A percentile compares a stretch with the other conserved stretches of the same genome.
Evolutionary conservation across 1,140 invertebrate species (phyloP).

Genomic region (Neodiprion lecontei): DNA sequence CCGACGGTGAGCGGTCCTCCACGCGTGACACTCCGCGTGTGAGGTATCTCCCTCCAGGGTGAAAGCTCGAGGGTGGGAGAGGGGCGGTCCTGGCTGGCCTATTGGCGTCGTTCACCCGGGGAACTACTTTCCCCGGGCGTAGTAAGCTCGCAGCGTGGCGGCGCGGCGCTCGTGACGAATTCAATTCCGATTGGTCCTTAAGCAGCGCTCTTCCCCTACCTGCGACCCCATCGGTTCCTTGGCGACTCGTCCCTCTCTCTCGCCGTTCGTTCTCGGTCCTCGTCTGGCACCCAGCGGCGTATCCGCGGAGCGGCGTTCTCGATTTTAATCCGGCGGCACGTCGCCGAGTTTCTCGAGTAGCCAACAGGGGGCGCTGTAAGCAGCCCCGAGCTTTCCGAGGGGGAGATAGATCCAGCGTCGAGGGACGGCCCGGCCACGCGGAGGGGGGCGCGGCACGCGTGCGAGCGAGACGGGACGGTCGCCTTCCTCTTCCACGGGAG

Average conservation of each 20-base stretch:
- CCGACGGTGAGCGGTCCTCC: conserved; percentile 37
- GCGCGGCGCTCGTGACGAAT: conserved; percentile 59
- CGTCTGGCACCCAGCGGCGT: conserved; percentile 24
- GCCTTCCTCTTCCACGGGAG: conserved; percentile 24
- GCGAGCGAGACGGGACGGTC: neutral
- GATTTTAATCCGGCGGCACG: conserved; percentile 60
- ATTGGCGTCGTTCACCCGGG: conserved; percentile 53
- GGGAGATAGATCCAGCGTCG: conserved; percentile 14
- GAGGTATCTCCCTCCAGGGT: conserved; percentile 7
- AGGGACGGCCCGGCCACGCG: conserved; percentile 18
- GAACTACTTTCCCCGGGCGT: conserved; percentile 57
- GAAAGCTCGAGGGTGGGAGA: conserved; percentile 31
- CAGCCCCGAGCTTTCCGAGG: no score
- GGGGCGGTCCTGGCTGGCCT: conserved; percentile 46
- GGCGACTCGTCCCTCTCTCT: conserved; percentile 25
- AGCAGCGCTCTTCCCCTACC: conserved; percentile 51
- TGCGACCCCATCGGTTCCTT: conserved; percentile 26
- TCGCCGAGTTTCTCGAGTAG: conserved; percentile 52
- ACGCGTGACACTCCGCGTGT: neutral
- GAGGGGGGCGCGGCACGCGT: conserved; percentile 29
- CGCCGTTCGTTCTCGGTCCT: conserved; percentile 11
- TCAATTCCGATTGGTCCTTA: conserved; percentile 64
- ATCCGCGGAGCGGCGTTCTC: conserved; percentile 30
- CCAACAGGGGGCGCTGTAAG: conserved; percentile 51
- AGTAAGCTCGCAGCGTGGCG: conserved; percentile 45